These are phyloP conservation scores for Phrynosoma platyrhinos DNA, from an alignment of 2,113 vertebrate species.

Conservation along the genomic window DNA sequence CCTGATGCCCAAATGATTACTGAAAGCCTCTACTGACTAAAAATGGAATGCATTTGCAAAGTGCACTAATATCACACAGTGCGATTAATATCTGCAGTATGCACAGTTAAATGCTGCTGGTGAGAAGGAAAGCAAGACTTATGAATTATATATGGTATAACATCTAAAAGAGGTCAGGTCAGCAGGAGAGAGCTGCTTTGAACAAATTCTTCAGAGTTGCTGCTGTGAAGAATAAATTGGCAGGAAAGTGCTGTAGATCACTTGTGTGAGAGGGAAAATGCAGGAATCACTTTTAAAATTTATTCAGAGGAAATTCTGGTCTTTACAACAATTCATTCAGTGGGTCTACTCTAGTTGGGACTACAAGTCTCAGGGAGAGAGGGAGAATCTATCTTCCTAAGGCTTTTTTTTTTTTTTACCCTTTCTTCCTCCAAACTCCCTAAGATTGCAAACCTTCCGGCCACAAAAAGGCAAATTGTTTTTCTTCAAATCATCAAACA, in stretches of 20 bases:
- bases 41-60: slow-evolving; percentile 15
- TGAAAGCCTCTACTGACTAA: background rate
- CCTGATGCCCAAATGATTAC: slow-evolving; percentile 3
- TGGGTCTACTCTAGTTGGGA: no score
- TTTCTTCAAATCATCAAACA: no score
- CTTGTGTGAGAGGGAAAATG: slow-evolving; percentile 3
- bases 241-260: slow-evolving; percentile 14
- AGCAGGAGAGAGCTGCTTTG: slow-evolving; percentile 28
- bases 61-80: slow-evolving; percentile 5
- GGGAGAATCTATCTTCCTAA: no score
- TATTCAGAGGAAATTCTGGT: background rate
- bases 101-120: slow-evolving; percentile 31
- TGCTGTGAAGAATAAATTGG: slow-evolving; percentile 36
- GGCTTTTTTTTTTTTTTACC: no score
- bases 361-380: no score
- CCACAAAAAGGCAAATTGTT: no score
- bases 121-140: slow-evolving; percentile 13
- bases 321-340: background rate
- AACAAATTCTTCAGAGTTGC: slow-evolving; percentile 26
- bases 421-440: no score
- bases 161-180: slow-evolving; percentile 34
- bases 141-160: slow-evolving; percentile 45
- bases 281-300: background rate
- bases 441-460: no score
- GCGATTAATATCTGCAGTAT: slow-evolving; percentile 10